Conservation (phyloP, 2,888 invertebrate genomes). For the Spilosoma lubricipeda region DNA sequence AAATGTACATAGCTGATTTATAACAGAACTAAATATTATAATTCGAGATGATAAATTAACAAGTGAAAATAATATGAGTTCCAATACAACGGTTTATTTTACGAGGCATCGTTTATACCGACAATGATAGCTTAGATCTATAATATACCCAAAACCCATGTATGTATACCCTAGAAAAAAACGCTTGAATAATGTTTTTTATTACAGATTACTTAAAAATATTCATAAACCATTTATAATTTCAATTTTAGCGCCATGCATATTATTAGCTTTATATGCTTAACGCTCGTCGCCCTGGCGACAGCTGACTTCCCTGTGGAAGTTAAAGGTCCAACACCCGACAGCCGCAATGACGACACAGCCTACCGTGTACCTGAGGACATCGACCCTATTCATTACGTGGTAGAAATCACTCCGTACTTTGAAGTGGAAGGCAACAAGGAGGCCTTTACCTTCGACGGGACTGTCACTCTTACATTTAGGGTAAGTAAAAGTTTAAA, state of each 20-base stretch:
- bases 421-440: conserved; percentile 69
- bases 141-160: too few species aligned
- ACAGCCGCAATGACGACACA: conserved; percentile 46
- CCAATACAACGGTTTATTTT: too few species aligned
- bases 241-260: conserved; percentile 44
- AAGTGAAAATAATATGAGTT: too few species aligned
- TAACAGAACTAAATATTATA: neutral
- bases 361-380: conserved; percentile 74
- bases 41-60: neutral
- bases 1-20: neutral
- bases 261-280: conserved; percentile 52
- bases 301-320: conserved; percentile 70
- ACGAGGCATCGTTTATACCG: too few species aligned
- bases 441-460: conserved; percentile 79
- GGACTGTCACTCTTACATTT: conserved; percentile 72
- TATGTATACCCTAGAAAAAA: too few species aligned
- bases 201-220: too few species aligned
- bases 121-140: too few species aligned
- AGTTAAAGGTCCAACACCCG: conserved; percentile 45
- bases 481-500: conserved; percentile 63
- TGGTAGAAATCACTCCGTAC: conserved; percentile 84
- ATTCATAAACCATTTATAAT: too few species aligned
- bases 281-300: conserved; percentile 62
- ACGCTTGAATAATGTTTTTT: too few species aligned
- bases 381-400: conserved; percentile 83